A percentile compares a stretch with the other conserved stretches of the same genome.
Evolutionary conservation across 2,797 vertebrate genomes (phyloP).

Genomic region (Octomys mimax): DNA sequence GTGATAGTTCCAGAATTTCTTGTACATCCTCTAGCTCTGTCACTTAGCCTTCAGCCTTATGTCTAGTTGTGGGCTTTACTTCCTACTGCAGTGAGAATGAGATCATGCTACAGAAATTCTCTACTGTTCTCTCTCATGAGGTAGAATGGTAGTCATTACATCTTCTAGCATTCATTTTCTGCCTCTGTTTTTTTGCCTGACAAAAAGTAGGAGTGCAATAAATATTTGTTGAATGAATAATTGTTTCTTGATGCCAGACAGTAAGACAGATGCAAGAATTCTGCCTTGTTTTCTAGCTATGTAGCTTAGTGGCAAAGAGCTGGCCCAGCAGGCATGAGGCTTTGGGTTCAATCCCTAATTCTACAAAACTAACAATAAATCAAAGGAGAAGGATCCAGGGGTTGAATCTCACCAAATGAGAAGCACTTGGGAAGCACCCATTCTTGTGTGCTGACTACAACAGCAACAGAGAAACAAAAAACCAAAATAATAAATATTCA

Average conservation of each 20-base stretch:
- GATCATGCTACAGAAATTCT: not conserved
- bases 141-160: not conserved
- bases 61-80: not conserved
- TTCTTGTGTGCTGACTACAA: not conserved
- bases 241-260: not conserved
- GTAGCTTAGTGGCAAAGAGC: not conserved
- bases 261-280: not conserved
- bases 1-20: not conserved
- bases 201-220: constrained; percentile 14
- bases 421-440: not conserved
- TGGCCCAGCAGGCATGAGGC: not conserved
- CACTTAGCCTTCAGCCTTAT: not conserved
- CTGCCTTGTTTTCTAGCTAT: not conserved
- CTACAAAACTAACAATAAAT: not conserved
- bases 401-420: not conserved
- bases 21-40: not conserved
- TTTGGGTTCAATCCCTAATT: not conserved
- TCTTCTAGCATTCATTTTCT: not conserved
- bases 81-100: constrained; percentile 33
- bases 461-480: not conserved
- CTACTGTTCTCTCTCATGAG: not conserved
- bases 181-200: not conserved
- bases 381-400: not conserved
- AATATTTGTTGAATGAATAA: not conserved
- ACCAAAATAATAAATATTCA: not conserved